Conservation (phyloP, 2,113 vertebrate species). For the Ictalurus punctatus region DNA sequence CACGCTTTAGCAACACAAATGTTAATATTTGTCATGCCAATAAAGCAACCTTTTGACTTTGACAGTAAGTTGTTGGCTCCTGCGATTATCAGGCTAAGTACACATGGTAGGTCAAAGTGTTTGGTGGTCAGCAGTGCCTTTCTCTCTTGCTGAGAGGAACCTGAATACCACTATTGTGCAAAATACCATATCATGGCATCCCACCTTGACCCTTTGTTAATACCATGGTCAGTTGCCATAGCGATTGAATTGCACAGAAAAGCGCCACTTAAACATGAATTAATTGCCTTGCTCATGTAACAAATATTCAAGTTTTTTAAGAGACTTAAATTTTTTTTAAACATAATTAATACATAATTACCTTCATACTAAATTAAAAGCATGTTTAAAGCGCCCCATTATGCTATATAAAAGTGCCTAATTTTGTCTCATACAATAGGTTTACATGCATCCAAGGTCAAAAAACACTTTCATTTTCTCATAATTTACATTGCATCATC, state of each 20-base stretch:
- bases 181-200: not conserved
- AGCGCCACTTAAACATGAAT: not conserved
- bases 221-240: slow-evolving; percentile 3
- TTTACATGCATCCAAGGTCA: too few relatives aligned
- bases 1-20: too few relatives aligned
- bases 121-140: slow-evolving; percentile 30
- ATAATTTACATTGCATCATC: too few relatives aligned
- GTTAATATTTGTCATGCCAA: too few relatives aligned
- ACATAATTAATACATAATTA: not conserved
- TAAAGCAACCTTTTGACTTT: too few relatives aligned
- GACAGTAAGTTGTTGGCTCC: slow-evolving; percentile 9
- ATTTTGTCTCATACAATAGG: too few relatives aligned
- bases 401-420: too few relatives aligned
- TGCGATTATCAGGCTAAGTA: slow-evolving; percentile 41
- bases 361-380: not conserved
- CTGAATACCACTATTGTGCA: slow-evolving; percentile 22
- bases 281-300: not conserved
- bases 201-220: slow-evolving; percentile 35
- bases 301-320: not conserved
- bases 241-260: not conserved
- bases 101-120: slow-evolving; percentile 25
- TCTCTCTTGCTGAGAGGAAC: slow-evolving; percentile 9
- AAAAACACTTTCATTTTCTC: too few relatives aligned
- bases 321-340: not conserved
- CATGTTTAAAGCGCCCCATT: not conserved